These are phyloP conservation scores for Musca vetustissima DNA, from an alignment of 1,140 invertebrate genomes.

Conservation along the genomic window DNA sequence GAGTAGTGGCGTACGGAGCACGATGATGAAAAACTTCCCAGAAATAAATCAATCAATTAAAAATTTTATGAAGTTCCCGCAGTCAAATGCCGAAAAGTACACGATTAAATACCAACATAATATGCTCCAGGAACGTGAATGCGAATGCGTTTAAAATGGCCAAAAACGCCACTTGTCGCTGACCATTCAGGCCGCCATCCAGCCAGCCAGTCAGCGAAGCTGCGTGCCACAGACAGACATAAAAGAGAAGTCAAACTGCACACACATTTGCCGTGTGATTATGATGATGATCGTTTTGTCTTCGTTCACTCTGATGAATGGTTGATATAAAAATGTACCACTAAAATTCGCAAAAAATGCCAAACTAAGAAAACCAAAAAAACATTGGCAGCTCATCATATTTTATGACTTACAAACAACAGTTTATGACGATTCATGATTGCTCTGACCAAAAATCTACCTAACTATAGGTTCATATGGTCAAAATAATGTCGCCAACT, in stretches of 20 bases:
- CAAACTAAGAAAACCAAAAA: slow-evolving; percentile 6
- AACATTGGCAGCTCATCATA: slow-evolving; percentile 29
- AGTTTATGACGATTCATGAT: slow-evolving; percentile 12
- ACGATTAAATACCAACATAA: slow-evolving; percentile 19
- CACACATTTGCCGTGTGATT: slow-evolving; percentile 7
- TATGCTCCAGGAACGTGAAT: slow-evolving; percentile 8
- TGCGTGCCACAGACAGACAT: neutral
- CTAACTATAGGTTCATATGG: neutral
- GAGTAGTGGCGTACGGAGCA: neutral
- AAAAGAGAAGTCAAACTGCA: neutral
- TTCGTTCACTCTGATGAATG: neutral
- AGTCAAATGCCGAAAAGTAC: slow-evolving; percentile 21
- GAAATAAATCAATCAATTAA: slow-evolving; percentile 33
- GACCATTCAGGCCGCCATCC: too few relatives aligned
- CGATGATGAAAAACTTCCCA: slow-evolving; percentile 18
- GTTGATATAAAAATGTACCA: slow-evolving; percentile 1
- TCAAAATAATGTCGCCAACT: slow-evolving; percentile 16
- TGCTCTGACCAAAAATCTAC: neutral
- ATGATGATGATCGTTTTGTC: neutral
- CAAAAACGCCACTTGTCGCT: neutral
- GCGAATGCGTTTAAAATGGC: neutral
- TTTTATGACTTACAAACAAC: slow-evolving; percentile 24
- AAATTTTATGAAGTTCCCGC: slow-evolving; percentile 31
- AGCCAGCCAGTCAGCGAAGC: too few relatives aligned
- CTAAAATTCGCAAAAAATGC: slow-evolving; percentile 7